Base-by-base conservation (phyloP, 1,140 invertebrate species). In the Neotoxoptera formosana region DNA sequence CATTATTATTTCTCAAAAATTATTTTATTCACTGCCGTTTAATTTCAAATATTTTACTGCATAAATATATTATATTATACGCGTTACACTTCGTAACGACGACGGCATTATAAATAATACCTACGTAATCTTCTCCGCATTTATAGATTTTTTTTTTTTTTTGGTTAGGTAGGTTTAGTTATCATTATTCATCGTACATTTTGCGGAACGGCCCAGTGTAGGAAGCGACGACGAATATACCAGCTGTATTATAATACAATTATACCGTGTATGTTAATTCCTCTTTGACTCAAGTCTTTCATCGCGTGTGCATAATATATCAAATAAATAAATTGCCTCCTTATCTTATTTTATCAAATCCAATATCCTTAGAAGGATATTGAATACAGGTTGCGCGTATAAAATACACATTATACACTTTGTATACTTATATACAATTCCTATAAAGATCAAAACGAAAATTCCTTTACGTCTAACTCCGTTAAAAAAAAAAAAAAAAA, bases 361-460 rank as follows among this genome's bases (percentile, higher is more conserved):
- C 41, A 47, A 86, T 86, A 86, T 86, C 84, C 84, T 14, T 25
- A 6, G 41, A 47, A 25, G 34, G 76, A 36, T 83, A 83, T 36
- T 36, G 84, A 41, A 84, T 30, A 84, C 9, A 14, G 23, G 84
- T 17, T 47, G 36, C 47, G 25, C 14, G 30, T 76, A 76, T 76
- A 76, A n/a, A 76, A 76, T 76, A 76, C 60, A 76, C 60, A 76
- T 76, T 76, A 76, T 76, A 76, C n/a, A 76, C n/a, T n/a, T n/a
- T 76, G 60, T 76, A 6, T 34, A 76, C n/a, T 76, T n/a, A 76
- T 76, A n/a, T 30, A 17, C n/a, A n/a, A 30, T 76, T 76, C n/a
- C 30, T 17, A n/a, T n/a, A n/a, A 76, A 76, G 30, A 76, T 76
- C 60, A 76, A 76, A 76, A n/a, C 30, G 11, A 76, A 67, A 53